These are phyloP conservation scores for Poecilia latipinna DNA, from an alignment of 2,113 vertebrate genomes.

Conservation along the genomic window DNA sequence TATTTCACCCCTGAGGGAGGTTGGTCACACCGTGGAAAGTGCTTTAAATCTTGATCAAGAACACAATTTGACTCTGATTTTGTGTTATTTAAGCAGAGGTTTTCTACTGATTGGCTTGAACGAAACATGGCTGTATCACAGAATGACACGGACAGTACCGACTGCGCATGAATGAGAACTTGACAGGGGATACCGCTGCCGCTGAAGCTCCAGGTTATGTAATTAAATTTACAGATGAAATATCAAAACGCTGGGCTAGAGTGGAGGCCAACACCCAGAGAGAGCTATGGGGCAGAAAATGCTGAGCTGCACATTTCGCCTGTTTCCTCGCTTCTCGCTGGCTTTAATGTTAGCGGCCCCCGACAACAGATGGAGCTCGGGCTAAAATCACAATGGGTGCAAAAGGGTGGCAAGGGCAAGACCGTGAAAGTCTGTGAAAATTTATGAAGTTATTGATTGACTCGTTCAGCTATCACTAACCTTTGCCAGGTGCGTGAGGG, in stretches of 20 bases:
- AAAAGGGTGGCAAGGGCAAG: conserved; percentile 39
- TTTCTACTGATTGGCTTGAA: conserved; percentile 16
- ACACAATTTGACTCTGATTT: neutral
- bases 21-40: neutral
- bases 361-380: conserved; percentile 62
- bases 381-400: conserved; percentile 63
- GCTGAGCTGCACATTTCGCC: conserved; percentile 73
- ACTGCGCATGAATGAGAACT: conserved; percentile 70
- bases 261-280: conserved; percentile 53
- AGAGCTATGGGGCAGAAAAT: conserved; percentile 59
- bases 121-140: conserved; percentile 44
- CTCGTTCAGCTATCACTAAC: conserved; percentile 72
- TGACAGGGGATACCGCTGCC: conserved; percentile 69
- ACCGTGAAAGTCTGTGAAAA: conserved; percentile 66
- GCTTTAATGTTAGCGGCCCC: conserved; percentile 60
- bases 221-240: conserved; percentile 82
- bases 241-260: conserved; percentile 68
- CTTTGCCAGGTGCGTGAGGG: conserved; percentile 57
- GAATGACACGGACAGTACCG: conserved; percentile 51
- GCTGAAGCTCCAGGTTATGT: conserved; percentile 64
- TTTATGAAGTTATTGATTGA: conserved; percentile 85
- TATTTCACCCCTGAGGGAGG: conserved; percentile 3
- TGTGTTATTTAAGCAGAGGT: conserved; percentile 12
- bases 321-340: conserved; percentile 32
- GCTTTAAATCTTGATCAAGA: neutral